Conservation (phyloP, 2,113 vertebrate species). For the Dicentrarchus labrax region DNA sequence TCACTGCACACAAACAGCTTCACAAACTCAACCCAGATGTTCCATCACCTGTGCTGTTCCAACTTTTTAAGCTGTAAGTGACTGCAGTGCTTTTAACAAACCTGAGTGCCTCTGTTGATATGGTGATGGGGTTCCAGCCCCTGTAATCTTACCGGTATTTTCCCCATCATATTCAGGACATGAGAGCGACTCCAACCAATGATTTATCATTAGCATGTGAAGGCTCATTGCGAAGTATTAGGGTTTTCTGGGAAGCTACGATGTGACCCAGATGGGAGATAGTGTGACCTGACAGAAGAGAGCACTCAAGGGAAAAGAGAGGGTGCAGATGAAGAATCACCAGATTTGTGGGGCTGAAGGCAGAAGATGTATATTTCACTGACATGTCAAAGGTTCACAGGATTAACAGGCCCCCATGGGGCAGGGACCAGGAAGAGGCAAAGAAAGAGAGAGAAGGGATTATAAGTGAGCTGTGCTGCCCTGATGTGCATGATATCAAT, state of each 20-base stretch:
- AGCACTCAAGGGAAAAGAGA: constrained; percentile 49
- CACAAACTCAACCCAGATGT: neutral
- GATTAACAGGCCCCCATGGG: constrained; percentile 16
- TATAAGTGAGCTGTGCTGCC: constrained; percentile 21
- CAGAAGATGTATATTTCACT: constrained; percentile 53
- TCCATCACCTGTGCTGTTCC: neutral
- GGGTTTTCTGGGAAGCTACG: constrained; percentile 65
- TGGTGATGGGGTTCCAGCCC: neutral
- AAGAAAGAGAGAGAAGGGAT: constrained; percentile 3
- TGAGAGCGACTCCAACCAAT: constrained; percentile 10
- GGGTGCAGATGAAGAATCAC: constrained; percentile 41
- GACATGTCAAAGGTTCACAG: constrained; percentile 47
- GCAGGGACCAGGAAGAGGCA: neutral
- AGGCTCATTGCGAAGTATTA: constrained; percentile 31
- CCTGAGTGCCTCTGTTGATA: neutral
- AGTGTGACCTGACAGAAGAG: constrained; percentile 52
- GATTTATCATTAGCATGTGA: constrained; percentile 67
- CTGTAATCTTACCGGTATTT: constrained; percentile 18
- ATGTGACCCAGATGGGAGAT: constrained; percentile 79
- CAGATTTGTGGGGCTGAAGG: constrained; percentile 19
- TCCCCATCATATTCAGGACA: constrained; percentile 2
- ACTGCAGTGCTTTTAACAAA: constrained; percentile 2
- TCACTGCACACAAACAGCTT: neutral
- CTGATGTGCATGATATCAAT: constrained; percentile 42
- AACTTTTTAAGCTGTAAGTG: neutral